Conservation (phyloP, 2,888 invertebrate species). For the Platycheirus albimanus region DNA sequence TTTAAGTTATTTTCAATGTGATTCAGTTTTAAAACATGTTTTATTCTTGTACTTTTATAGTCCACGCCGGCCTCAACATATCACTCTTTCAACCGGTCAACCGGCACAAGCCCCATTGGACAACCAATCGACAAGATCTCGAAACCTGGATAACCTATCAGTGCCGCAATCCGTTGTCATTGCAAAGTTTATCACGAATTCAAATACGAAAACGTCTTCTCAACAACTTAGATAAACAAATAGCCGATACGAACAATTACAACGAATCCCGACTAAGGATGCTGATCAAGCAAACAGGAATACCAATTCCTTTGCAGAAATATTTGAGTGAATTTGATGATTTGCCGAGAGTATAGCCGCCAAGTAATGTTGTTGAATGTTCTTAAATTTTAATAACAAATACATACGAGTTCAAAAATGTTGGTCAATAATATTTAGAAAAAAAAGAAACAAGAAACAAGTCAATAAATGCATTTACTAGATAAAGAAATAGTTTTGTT, state of each 20-base stretch:
- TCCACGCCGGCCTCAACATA: constrained; percentile 78
- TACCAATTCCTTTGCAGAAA: constrained; percentile 78
- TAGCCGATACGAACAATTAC: constrained; percentile 76
- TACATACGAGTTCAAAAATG: constrained; percentile 47
- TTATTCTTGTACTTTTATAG: constrained; percentile 68
- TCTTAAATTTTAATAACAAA: constrained; percentile 13
- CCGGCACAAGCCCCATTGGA: constrained; percentile 55
- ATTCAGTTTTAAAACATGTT: no score
- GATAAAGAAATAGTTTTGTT: constrained; percentile 38
- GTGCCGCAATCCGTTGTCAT: constrained; percentile 77
- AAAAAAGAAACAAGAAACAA: constrained; percentile 14
- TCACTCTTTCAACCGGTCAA: constrained; percentile 63
- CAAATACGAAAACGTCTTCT: constrained; percentile 78
- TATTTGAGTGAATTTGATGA: constrained; percentile 80
- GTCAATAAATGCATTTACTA: constrained; percentile 49
- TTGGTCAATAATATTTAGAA: constrained; percentile 65
- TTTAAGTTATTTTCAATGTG: no score
- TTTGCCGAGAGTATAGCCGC: constrained; percentile 75
- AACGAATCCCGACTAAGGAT: constrained; percentile 78
- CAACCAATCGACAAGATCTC: constrained; percentile 68
- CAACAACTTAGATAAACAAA: constrained; percentile 75
- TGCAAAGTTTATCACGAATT: constrained; percentile 80
- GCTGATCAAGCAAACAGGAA: constrained; percentile 78
- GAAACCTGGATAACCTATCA: constrained; percentile 74
- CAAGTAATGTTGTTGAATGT: constrained; percentile 40